Evolutionary conservation across 2,113 vertebrate genomes (phyloP).

Genomic region (Hemicordylus capensis): DNA sequence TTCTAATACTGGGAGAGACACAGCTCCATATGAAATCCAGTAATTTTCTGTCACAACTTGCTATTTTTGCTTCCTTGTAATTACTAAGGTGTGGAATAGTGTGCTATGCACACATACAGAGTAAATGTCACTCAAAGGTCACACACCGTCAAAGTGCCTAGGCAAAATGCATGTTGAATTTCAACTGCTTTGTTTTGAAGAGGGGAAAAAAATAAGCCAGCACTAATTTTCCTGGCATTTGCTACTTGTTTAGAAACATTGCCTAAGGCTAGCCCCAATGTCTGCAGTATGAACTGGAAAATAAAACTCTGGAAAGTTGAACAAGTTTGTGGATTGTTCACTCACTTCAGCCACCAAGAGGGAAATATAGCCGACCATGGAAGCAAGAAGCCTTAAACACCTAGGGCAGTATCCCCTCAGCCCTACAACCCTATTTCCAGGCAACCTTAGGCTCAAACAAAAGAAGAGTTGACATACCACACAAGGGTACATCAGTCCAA

Average conservation of each 20-base stretch:
- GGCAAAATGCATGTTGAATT: constrained; percentile 42
- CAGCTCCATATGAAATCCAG: background rate
- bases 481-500: no score
- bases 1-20: background rate
- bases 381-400: background rate
- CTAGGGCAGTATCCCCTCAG: background rate
- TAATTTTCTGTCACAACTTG: background rate
- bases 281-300: constrained; percentile 26
- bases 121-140: constrained; percentile 67
- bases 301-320: constrained; percentile 12
- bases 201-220: background rate
- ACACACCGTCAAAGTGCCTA: constrained; percentile 28
- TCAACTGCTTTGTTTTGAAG: constrained; percentile 32
- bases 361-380: constrained; percentile 21
- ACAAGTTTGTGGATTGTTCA: background rate
- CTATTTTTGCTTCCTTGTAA: background rate
- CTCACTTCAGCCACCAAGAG: constrained; percentile 24
- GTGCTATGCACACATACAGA: constrained; percentile 23
- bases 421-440: background rate
- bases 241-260: constrained; percentile 36
- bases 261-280: constrained; percentile 53
- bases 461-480: no score
- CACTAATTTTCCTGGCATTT: constrained; percentile 61
- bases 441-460: rapidly evolving
- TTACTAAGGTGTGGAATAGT: background rate